A percentile compares a stretch with the other conserved stretches of the same genome.
Evolutionary conservation across 2,113 vertebrate genomes (phyloP).

Genomic region (Syngnathus floridae): DNA sequence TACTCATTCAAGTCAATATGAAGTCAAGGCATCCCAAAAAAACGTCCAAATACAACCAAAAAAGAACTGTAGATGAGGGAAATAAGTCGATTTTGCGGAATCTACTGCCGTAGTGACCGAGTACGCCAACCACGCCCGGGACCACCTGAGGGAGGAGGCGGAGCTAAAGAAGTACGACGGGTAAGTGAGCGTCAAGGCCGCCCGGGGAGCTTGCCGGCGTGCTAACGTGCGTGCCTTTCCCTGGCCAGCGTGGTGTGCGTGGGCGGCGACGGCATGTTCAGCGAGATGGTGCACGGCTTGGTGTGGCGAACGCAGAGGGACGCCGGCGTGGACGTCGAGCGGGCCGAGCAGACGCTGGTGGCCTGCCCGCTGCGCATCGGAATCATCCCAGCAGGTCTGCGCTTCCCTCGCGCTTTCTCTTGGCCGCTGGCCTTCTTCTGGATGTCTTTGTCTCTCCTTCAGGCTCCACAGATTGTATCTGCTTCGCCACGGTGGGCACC

Average conservation of each 20-base stretch:
- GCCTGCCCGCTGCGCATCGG: constrained; percentile 82
- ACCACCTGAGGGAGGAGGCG: constrained; percentile 77
- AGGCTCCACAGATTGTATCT: constrained; percentile 96
- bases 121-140: constrained; percentile 83
- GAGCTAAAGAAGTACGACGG: constrained; percentile 86
- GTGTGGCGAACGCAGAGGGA: constrained; percentile 80
- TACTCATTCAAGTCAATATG: too few relatives aligned
- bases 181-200: constrained; percentile 64
- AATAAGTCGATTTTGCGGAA: too few relatives aligned
- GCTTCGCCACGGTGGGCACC: constrained; percentile 86
- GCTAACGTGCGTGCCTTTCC: not conserved
- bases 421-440: not conserved
- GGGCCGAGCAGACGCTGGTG: constrained; percentile 71
- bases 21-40: too few relatives aligned
- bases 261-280: constrained; percentile 96
- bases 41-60: too few relatives aligned
- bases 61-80: too few relatives aligned
- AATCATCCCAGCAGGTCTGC: constrained; percentile 88
- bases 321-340: constrained; percentile 77
- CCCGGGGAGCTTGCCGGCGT: too few relatives aligned
- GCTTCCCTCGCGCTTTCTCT: too few relatives aligned
- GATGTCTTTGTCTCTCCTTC: too few relatives aligned
- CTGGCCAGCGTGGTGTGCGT: constrained; percentile 84
- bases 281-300: constrained; percentile 89
- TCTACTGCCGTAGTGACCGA: constrained; percentile 77